A percentile compares a stretch with the other conserved stretches of the same genome.
Evolutionary conservation across 2,797 vertebrate genomes (phyloP).

Genomic region (Euthynnus affinis): DNA sequence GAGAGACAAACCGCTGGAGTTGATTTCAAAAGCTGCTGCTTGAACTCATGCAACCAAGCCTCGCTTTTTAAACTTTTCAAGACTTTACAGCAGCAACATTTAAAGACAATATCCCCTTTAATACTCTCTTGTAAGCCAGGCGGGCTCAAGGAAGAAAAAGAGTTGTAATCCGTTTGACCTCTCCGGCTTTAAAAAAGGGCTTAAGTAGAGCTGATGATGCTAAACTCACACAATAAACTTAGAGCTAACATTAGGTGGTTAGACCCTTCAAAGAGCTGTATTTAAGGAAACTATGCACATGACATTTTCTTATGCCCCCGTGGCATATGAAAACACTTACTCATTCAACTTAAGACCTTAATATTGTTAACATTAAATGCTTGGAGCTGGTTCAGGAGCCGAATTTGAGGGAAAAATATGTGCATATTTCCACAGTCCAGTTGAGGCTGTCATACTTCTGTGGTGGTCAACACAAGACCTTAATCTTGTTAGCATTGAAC

Average conservation of each 20-base stretch:
- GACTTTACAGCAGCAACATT: constrained; percentile 10
- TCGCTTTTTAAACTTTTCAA: neutral
- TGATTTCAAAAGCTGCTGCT: neutral
- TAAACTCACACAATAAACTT: constrained; percentile 52
- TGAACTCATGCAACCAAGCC: neutral
- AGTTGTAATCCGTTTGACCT: constrained; percentile 39
- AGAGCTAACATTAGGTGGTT: constrained; percentile 35
- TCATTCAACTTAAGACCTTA: constrained; percentile 61
- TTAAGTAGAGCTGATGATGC: constrained; percentile 45
- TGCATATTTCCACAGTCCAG: constrained; percentile 61
- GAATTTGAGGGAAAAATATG: constrained; percentile 52
- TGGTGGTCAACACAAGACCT: constrained; percentile 57
- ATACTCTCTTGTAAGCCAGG: constrained; percentile 13
- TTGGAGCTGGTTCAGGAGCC: constrained; percentile 44
- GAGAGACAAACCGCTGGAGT: neutral
- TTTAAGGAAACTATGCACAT: constrained; percentile 58
- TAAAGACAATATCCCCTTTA: constrained; percentile 1
- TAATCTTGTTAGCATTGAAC: constrained; percentile 71
- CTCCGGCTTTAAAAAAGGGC: constrained; percentile 38
- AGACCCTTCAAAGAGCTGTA: constrained; percentile 49
- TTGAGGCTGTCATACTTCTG: constrained; percentile 32
- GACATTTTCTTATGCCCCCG: constrained; percentile 58
- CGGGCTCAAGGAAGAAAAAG: neutral
- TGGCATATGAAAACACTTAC: constrained; percentile 64
- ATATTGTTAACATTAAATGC: constrained; percentile 63